phyloP scores from a whole-genome alignment of 30 jellyfish, hydroid and myxozoan genomes.

The Hydractinia echinata region DNA sequence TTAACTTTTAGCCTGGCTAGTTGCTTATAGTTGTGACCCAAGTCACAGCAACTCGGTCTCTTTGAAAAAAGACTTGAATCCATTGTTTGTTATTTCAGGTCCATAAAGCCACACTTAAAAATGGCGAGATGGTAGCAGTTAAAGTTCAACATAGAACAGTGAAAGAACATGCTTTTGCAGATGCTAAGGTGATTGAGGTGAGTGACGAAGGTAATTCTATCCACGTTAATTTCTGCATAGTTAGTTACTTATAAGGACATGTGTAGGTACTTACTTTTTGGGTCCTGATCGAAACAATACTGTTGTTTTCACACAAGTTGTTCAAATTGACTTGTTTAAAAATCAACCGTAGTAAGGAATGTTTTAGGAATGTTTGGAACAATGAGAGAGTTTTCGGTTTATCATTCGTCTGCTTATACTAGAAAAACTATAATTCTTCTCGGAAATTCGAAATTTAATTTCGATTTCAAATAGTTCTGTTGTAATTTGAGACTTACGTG shows the following conservation, averaged over 20 bases:
- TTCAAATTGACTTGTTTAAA: too few species aligned
- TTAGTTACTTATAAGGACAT: neutral
- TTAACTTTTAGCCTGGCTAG: neutral
- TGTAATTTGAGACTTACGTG: too few species aligned
- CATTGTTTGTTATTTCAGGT: conserved; percentile 35
- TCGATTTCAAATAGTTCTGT: too few species aligned
- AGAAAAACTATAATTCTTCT: too few species aligned
- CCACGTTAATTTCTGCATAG: neutral
- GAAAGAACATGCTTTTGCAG: conserved; percentile 68
- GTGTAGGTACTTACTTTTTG: neutral
- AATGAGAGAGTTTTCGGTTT: too few species aligned
- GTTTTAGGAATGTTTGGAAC: too few species aligned
- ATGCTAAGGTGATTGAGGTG: conserved; percentile 75
- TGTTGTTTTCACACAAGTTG: too few species aligned
- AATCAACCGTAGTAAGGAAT: too few species aligned
- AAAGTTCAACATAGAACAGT: conserved; percentile 90
- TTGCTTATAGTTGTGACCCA: neutral
- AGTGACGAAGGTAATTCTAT: neutral
- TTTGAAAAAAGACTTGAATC: too few species aligned
- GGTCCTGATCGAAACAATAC: too few species aligned
- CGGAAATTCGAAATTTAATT: too few species aligned
- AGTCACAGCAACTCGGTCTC: neutral
- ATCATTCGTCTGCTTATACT: too few species aligned
- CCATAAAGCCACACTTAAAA: conserved; percentile 71
- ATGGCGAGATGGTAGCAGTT: conserved; percentile 77